Conservation (phyloP, 2,113 vertebrate species). For the Gracilinanus agilis region DNA sequence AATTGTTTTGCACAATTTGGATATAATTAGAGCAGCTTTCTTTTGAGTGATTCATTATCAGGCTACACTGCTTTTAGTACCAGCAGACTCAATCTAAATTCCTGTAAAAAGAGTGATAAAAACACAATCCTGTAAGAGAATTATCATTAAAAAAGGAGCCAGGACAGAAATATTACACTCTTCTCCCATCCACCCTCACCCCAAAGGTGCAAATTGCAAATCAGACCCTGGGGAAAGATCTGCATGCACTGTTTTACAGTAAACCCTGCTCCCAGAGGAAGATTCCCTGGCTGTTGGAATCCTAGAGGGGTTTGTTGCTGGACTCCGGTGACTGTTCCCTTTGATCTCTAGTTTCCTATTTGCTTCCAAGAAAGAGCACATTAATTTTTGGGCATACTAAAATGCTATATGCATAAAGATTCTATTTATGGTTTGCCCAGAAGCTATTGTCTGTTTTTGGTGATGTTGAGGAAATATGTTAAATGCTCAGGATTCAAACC, state of each 20-base stretch:
- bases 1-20: constrained; percentile 57
- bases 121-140: constrained; percentile 51
- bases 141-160: constrained; percentile 57
- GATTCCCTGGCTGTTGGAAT: constrained; percentile 37
- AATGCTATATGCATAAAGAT: not conserved
- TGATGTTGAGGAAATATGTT: not conserved
- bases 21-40: constrained; percentile 69
- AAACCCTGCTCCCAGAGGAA: constrained; percentile 32
- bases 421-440: not conserved
- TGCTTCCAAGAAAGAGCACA: constrained; percentile 17
- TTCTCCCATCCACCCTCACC: not conserved
- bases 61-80: constrained; percentile 57
- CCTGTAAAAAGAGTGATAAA: not conserved
- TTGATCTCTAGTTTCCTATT: constrained; percentile 31
- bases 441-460: not conserved
- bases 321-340: constrained; percentile 54
- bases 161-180: constrained; percentile 57
- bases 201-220: constrained; percentile 64
- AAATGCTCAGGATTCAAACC: not conserved
- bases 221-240: constrained; percentile 21
- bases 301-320: not conserved
- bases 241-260: constrained; percentile 55
- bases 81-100: constrained; percentile 67
- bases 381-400: not conserved
- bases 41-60: constrained; percentile 70